These are phyloP conservation scores for Umimayanthus kanabou DNA, from an alignment of 92 coral and sea anemone genomes.

Conservation along the genomic window DNA sequence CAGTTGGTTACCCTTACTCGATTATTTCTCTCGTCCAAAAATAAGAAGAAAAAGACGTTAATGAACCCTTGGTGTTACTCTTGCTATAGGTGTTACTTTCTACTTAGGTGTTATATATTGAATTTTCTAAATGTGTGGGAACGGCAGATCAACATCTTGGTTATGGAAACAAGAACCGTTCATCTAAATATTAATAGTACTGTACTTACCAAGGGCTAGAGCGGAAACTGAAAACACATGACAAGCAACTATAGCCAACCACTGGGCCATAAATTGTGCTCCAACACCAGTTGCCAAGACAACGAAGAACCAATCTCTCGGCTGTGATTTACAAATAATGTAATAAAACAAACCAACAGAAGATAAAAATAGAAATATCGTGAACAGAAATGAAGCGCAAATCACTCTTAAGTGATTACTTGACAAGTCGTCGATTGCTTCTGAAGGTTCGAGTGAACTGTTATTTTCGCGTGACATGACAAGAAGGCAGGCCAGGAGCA, in stretches of 20 bases:
- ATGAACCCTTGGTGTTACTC: neutral
- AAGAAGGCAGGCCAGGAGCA: slow-evolving; percentile 56
- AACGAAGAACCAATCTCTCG: slow-evolving; percentile 52
- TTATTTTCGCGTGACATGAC: slow-evolving; percentile 20
- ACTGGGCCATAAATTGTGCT: slow-evolving; percentile 76
- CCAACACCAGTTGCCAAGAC: slow-evolving; percentile 64
- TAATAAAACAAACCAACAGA: slow-evolving; percentile 67
- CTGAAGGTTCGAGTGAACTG: slow-evolving; percentile 35
- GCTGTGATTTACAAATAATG: slow-evolving; percentile 55
- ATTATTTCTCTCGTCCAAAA: too few species aligned
- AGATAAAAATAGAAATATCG: slow-evolving; percentile 42
- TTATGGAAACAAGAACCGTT: neutral
- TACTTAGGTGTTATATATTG: too few species aligned
- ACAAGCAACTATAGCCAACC: slow-evolving; percentile 75
- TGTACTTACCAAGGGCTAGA: slow-evolving; percentile 60
- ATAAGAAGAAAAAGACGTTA: too few species aligned
- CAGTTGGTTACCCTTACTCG: too few species aligned
- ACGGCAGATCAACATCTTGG: neutral
- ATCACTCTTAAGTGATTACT: slow-evolving; percentile 42
- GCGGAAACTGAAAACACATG: slow-evolving; percentile 73
- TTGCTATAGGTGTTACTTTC: too few species aligned
- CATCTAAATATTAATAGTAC: neutral
- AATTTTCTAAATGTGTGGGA: neutral
- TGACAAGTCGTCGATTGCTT: slow-evolving; percentile 53
- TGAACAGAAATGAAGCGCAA: slow-evolving; percentile 42